Percentiles rank a stretch among this genome's conserved stretches.
These are phyloP conservation scores for Rhimphoctona megacephalus DNA, from an alignment of 2,888 invertebrate genomes.

Conservation along the genomic window DNA sequence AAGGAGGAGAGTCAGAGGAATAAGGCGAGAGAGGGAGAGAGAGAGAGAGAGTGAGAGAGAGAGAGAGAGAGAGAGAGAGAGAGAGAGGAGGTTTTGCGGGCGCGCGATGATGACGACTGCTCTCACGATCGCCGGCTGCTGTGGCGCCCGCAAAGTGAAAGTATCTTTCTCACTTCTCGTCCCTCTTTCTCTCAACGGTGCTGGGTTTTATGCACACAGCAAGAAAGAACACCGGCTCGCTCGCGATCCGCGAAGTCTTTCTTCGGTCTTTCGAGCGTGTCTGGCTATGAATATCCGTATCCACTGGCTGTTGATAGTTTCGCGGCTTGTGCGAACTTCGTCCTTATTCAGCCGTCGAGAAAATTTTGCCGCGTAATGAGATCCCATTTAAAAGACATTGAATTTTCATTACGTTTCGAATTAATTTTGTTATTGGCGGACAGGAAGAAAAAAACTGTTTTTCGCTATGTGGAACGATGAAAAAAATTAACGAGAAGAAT, in stretches of 20 bases:
- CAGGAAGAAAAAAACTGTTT: neutral
- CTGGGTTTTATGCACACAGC: conserved; percentile 24
- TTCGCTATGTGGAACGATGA: neutral
- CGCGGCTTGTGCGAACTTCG: conserved; percentile 24
- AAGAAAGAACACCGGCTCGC: conserved; percentile 38
- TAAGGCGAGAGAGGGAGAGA: conserved; percentile 38
- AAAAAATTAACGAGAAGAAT: neutral
- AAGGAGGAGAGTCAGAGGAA: conserved; percentile 45
- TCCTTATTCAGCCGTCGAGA: conserved; percentile 47
- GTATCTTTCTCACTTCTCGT: conserved; percentile 73
- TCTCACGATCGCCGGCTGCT: conserved; percentile 73
- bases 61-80: conserved; percentile 18
- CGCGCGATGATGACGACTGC: conserved; percentile 75
- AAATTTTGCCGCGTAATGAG: conserved; percentile 51
- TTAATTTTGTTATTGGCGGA: too few relatives aligned
- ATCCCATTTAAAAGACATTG: conserved; percentile 6
- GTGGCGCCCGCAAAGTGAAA: conserved; percentile 79
- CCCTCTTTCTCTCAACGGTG: conserved; percentile 61
- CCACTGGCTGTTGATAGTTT: conserved; percentile 57
- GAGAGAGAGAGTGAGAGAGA: too few relatives aligned
- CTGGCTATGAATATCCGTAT: conserved; percentile 55
- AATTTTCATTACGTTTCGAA: neutral
- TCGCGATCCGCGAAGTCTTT: conserved; percentile 20
- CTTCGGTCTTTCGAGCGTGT: conserved; percentile 35
- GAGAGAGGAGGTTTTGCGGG: conserved; percentile 25